Conservation (phyloP, 37 sponge, comb jelly and placozoan species). For the Petrosia ficiformis region DNA sequence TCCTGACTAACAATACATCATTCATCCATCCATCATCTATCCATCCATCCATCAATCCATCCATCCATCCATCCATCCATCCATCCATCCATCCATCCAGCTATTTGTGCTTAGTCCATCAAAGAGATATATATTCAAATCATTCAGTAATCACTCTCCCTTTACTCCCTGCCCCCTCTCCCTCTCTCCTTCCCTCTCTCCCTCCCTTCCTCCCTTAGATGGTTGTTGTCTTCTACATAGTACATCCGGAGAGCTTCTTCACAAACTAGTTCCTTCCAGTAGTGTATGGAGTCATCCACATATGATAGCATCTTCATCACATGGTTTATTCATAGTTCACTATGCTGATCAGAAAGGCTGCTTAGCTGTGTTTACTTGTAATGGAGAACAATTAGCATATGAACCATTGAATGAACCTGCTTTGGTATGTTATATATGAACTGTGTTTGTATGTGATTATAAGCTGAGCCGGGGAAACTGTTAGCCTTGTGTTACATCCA, state of each 20-base stretch:
- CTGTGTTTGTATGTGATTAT: neutral
- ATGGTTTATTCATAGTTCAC: slow-evolving; percentile 69
- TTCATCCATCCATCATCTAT: too few relatives aligned
- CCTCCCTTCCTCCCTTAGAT: slow-evolving; percentile 19
- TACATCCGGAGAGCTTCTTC: slow-evolving; percentile 60
- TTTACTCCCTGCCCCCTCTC: too few relatives aligned
- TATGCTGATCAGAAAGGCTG: slow-evolving; percentile 79
- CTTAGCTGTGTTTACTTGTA: slow-evolving; percentile 68
- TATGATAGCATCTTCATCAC: slow-evolving; percentile 23
- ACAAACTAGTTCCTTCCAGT: slow-evolving; percentile 36
- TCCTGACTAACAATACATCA: neutral
- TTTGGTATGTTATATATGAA: slow-evolving; percentile 28
- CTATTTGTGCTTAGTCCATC: neutral
- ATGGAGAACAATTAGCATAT: slow-evolving; percentile 59
- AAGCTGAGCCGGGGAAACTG: neutral
- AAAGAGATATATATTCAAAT: slow-evolving; percentile 2
- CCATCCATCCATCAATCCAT: too few relatives aligned
- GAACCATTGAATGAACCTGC: slow-evolving; percentile 30
- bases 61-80: too few relatives aligned
- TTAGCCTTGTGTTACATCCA: too few relatives aligned
- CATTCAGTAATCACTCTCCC: neutral
- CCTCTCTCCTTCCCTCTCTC: too few relatives aligned
- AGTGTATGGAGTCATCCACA: slow-evolving; percentile 37
- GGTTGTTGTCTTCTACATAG: slow-evolving; percentile 55
- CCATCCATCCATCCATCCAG: too few relatives aligned